phyloP scores from a whole-genome alignment of 2,888 invertebrate genomes.

The Sympetrum striolatum region DNA sequence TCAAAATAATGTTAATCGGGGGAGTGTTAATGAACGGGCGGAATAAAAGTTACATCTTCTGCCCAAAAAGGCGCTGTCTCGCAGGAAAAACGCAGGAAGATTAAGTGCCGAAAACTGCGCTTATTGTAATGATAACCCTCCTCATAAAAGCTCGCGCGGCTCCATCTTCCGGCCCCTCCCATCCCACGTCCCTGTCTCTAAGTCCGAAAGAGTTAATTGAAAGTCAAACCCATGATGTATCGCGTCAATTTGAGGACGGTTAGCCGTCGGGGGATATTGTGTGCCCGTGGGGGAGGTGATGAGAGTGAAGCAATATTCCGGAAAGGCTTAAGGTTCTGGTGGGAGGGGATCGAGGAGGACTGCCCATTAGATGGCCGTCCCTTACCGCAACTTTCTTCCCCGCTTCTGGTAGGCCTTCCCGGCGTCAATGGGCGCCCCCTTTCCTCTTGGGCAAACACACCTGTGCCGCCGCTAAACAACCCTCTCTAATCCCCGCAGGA shows the following conservation, averaged over 20 bases:
- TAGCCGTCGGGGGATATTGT: background rate
- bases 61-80: too few relatives aligned
- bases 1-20: too few relatives aligned
- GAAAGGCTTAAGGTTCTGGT: background rate
- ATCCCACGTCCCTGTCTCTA: background rate
- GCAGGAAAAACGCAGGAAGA: too few relatives aligned
- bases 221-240: constrained; percentile 25
- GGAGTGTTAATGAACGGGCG: too few relatives aligned
- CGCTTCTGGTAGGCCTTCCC: background rate
- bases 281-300: background rate
- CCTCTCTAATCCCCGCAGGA: background rate
- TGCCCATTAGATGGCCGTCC: background rate
- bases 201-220: constrained; percentile 25
- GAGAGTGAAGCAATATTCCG: background rate
- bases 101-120: too few relatives aligned
- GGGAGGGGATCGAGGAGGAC: background rate
- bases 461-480: constrained; percentile 15
- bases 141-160: background rate
- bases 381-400: background rate
- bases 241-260: background rate
- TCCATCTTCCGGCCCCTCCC: background rate
- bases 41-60: too few relatives aligned
- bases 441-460: constrained; percentile 18
- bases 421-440: background rate
- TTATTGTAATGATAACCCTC: background rate